Evolutionary conservation across 1,140 invertebrate species (phyloP).

Genomic region (Samia ricini): DNA sequence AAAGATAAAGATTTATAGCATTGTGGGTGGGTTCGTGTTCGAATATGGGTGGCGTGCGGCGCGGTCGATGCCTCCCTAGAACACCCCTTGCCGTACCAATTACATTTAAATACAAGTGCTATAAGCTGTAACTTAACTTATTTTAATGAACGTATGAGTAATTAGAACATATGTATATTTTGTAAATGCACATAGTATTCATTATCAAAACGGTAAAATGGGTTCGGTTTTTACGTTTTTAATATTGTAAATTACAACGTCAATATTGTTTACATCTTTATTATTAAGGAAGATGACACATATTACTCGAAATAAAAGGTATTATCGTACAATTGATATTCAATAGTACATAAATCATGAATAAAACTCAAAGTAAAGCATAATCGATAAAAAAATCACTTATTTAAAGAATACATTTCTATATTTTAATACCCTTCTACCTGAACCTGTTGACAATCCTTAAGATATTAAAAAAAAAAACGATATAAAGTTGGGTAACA

Average conservation of each 20-base stretch:
- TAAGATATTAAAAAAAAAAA: constrained; percentile 25
- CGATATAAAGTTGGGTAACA: constrained; percentile 38
- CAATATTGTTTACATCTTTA: too few relatives aligned
- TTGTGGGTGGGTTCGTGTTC: constrained; percentile 10
- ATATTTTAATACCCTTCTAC: not conserved
- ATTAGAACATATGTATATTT: not conserved
- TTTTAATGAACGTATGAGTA: not conserved
- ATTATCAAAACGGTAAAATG: not conserved
- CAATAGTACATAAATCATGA: too few relatives aligned
- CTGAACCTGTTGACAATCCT: constrained; percentile 22
- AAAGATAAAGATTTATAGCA: not conserved
- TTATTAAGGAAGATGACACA: too few relatives aligned
- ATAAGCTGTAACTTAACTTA: not conserved
- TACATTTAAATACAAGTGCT: not conserved
- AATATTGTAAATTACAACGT: too few relatives aligned
- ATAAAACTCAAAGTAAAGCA: too few relatives aligned
- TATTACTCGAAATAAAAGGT: too few relatives aligned
- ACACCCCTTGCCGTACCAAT: constrained; percentile 7
- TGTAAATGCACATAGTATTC: not conserved
- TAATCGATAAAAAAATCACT: too few relatives aligned
- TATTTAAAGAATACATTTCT: too few relatives aligned
- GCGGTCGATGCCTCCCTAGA: constrained; percentile 18
- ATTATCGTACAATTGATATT: too few relatives aligned
- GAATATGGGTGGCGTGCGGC: constrained; percentile 9
- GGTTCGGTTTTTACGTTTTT: not conserved